These are phyloP conservation scores for Tangara arthus DNA, from an alignment of 2,797 vertebrate genomes.

Conservation along the genomic window DNA sequence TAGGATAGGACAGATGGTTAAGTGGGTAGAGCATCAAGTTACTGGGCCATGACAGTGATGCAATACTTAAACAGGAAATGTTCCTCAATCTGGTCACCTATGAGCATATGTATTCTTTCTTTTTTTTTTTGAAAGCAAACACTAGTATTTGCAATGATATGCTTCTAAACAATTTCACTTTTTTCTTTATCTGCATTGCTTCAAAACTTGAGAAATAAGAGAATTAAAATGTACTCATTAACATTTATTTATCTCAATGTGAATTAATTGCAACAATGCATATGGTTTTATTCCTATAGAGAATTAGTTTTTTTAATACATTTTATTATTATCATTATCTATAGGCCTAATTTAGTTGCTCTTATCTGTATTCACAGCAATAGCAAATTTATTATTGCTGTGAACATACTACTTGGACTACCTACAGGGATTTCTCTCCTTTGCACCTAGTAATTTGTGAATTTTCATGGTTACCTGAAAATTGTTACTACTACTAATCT, in stretches of 20 bases:
- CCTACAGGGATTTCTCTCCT: background rate
- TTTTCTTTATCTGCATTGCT: background rate
- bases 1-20: constrained; percentile 35
- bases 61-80: background rate
- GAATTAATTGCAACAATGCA: background rate
- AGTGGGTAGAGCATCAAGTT: background rate
- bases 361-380: background rate
- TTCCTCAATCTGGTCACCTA: background rate
- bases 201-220: background rate
- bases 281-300: background rate
- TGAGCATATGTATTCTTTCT: background rate
- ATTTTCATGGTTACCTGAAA: background rate
- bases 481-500: background rate
- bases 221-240: background rate
- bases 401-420: background rate
- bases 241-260: background rate
- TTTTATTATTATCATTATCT: background rate
- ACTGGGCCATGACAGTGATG: background rate
- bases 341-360: background rate
- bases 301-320: background rate
- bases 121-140: background rate
- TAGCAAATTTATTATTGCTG: background rate
- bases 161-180: background rate
- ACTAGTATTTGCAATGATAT: background rate
- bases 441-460: background rate